phyloP scores from a whole-genome alignment of 2,797 vertebrate species.

The Triplophysa yarkandensis region DNA sequence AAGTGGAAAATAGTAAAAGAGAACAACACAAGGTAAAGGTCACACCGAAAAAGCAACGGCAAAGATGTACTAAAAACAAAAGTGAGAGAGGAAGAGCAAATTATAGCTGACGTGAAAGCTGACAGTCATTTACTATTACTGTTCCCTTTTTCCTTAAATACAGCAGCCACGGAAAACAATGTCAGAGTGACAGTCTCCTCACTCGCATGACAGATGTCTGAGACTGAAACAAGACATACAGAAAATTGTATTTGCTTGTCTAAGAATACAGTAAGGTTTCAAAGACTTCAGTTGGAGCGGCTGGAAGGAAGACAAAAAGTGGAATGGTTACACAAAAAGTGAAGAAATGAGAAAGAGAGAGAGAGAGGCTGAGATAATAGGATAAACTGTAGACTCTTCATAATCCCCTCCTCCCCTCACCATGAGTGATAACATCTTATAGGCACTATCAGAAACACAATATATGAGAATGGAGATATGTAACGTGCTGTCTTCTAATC shows the following conservation, averaged over 20 bases:
- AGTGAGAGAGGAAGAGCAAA: background rate
- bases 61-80: background rate
- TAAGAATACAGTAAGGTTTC: background rate
- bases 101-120: constrained; percentile 9
- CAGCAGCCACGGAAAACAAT: constrained; percentile 15
- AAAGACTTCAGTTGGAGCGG: background rate
- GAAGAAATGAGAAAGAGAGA: background rate
- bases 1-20: background rate
- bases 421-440: background rate
- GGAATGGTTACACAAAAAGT: background rate
- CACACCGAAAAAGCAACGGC: background rate
- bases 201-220: constrained; percentile 15
- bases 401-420: too few relatives aligned
- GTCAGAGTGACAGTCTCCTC: constrained; percentile 3
- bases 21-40: constrained; percentile 3
- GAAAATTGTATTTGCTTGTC: background rate
- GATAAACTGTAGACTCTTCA: too few relatives aligned
- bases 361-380: background rate
- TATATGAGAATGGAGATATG: background rate
- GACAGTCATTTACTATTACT: constrained; percentile 33
- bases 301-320: background rate
- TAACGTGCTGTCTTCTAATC: background rate
- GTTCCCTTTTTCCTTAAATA: constrained; percentile 3
- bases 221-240: background rate
- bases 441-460: background rate